Base-by-base conservation (phyloP, 1,140 invertebrate genomes). In the Lutraria rhynchaena region DNA sequence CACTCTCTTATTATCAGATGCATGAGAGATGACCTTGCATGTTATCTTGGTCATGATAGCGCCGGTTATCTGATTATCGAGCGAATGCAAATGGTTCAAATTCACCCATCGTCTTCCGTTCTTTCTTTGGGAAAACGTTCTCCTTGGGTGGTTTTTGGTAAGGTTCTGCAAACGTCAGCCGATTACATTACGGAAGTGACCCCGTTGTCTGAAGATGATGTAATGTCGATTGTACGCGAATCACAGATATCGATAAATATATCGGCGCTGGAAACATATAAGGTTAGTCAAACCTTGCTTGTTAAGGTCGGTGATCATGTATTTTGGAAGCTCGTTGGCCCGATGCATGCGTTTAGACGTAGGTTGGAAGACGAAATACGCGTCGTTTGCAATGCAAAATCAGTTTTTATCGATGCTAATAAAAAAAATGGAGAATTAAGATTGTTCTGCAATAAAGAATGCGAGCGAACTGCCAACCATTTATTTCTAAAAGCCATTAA, bases 61-160 rank as follows among this genome's bases (percentile, higher is more conserved):
- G 86, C 86, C 13, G 90, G 90, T 5, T 91, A 90, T 74, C 49
- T 84, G 29, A 76, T 86, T 11, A 33, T 83, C 22, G 58, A 58
- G 22, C 77, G 81, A 31, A 58, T 85, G 3, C 85, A 88, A 29
- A 58, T 70, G 19, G 87, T 89, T 7, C 77, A 87, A 51, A 31
- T 89, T 27, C 89, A 90, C 71, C 90, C 90, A n/a, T 90, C 89
- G 0, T 91, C 89, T n/a, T 37, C 70, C 27, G 29, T 91, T 33
- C 58, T 53, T 27, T 49, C 73, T 19, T 63, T 87, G 13, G 86
- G 75, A 44, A 24, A 60, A 17, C 69, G 77, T 2, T 88, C 88
- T 31, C 58, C 86, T 24, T 90, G 88, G 88, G 46, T 91, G 4
- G 86, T 91, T 9, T 88, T 84, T 51, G 76, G 84, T 15, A 73